Evolutionary conservation across 2,888 invertebrate species (phyloP), one percentile per base, ranked within the genome.

Genomic region (Oxycera nigricornis): DNA sequence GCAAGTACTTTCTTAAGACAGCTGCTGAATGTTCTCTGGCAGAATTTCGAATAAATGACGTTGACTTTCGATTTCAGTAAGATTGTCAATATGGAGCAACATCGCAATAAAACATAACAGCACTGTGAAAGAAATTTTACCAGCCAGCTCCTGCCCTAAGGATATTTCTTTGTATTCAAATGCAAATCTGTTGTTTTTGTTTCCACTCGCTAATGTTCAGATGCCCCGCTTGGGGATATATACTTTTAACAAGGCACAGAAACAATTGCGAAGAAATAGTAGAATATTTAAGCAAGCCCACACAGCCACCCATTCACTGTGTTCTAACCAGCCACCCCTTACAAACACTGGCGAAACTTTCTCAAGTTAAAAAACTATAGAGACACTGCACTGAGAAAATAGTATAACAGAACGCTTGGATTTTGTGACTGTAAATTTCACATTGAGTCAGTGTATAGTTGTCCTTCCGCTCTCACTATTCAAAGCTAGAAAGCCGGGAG

Each of bases 171-270:
- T 70, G 70, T 55, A 70, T 55, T 55, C 70, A 70, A 70, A 70
- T 70, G 70, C 70, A 70, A 70, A 70, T 70, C 46, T 70, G 52
- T 70, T 70, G 70, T 55, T 70, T 52, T 70, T 52, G 52, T 52
- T 52, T 70, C 52, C 30, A 28, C 17, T 50, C 68, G 28, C 26
- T 26, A 20, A 31, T 70, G 20, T 52, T 30, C 55, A 24, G 20
- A 52, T 41, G 28, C 50, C 22, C 17, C 22, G 52, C 31, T 55
- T 1, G 31, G 24, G 70, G 52, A 52, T 31, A 70, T 70, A 31
- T 55, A 55, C 70, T 46, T 46, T 55, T 55, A 31, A 70, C 30
- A 70, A 52, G 41, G 22, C 30, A 55, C 30, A 31, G 70, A 31
- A 70, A 52, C 31, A 70, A 55, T 35, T 70, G 31, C 35, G 26